Evolutionary conservation across 2,888 invertebrate genomes (phyloP), one percentile per base, ranked within the genome.

Genomic region (Sesia apiformis): DNA sequence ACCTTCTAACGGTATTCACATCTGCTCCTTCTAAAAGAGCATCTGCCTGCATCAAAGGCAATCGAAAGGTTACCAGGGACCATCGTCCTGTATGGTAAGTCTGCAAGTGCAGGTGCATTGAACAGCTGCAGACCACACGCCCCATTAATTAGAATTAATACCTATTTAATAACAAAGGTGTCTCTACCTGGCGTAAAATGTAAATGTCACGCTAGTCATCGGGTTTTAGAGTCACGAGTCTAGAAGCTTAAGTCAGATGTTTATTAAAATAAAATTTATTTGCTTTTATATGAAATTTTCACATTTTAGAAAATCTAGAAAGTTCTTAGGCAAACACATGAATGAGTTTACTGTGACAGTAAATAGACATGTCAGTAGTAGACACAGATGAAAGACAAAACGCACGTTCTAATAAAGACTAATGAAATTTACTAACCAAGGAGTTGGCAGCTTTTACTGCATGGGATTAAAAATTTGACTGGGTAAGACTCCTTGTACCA

Each of bases 11-110:
- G 23, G 23, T 2, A 23, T 23, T 23, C 23, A 46, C 46, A 46
- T 46, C 46, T 46, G 46, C 46, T 46, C 46, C 8, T 46, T 46
- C 46, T 46, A 46, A 46, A 46, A 46, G 46, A 46, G 23, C 56
- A 56, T 53, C 56, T 54, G 52, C 46, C 55, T 49, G 23, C 50
- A 42, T 54, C 8, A 51, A 51, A 41, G 23, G 38, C 46, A 46
- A 4, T 23, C 62, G 59, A 74, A 75, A 80, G 79, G 76, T 76
- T 70, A 71, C 53, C 53, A 40, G 66, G 66, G 80, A 74, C 76
- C 79, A 76, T 61, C 66, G 73, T 66, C 69, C 74, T 46, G 8
- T n/a, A 46, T 46, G 46, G 46, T 23, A 23, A 23, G 23, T 46
- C 23, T 54, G 51, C 5, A 49, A 49, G 49, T 56, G 54, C 58